Conservation (phyloP, 2,113 vertebrate species). For the Dinomys branickii region DNA sequence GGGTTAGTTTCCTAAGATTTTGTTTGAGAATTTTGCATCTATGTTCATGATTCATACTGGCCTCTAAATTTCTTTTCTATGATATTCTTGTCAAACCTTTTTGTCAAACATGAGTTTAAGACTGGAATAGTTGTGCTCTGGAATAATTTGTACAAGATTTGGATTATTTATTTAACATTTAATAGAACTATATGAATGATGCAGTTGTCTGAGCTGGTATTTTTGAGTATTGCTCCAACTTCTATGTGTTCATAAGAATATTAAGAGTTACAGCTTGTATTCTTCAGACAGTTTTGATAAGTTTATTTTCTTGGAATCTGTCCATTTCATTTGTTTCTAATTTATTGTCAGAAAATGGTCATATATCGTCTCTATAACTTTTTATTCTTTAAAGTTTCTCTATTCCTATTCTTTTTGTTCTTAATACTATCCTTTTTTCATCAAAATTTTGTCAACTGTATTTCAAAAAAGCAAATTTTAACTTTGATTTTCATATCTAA, state of each 20-base stretch:
- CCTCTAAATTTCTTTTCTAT: not conserved
- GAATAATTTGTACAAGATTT: not conserved
- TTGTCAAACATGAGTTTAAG: not conserved
- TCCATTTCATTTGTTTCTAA: constrained; percentile 16
- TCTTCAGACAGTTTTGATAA: not conserved
- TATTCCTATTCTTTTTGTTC: not conserved
- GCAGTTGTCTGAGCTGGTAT: not conserved
- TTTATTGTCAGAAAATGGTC: not conserved
- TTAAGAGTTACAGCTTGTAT: not conserved
- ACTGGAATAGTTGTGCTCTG: not conserved
- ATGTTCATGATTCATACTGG: not conserved
- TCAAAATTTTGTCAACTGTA: not conserved
- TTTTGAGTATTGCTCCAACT: not conserved
- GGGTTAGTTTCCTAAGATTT: not conserved
- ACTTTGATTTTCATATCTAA: not conserved
- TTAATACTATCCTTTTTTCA: not conserved
- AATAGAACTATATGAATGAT: not conserved
- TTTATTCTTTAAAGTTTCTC: not conserved
- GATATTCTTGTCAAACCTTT: not conserved
- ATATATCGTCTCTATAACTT: not conserved
- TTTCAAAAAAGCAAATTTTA: not conserved
- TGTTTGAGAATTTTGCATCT: not conserved
- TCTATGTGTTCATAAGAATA: not conserved
- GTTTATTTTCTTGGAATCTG: not conserved
- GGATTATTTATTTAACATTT: constrained; percentile 31